These are phyloP conservation scores for Apostichopus californicus DNA, from an alignment of 35 echinoderm and acorn worm genomes.

Conservation along the genomic window DNA sequence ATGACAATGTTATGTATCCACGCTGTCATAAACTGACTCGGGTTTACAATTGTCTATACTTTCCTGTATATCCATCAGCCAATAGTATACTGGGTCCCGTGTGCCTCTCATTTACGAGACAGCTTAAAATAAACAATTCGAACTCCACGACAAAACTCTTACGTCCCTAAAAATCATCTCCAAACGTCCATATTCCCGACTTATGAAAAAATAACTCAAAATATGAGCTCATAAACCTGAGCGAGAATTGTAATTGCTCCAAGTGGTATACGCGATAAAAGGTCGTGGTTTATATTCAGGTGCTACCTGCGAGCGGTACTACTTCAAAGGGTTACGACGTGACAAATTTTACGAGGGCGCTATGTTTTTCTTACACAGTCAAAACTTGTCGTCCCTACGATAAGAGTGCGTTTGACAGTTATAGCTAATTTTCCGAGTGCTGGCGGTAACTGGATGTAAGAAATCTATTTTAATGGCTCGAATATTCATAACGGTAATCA, in stretches of 20 bases:
- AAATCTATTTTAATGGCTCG: slow-evolving; percentile 34
- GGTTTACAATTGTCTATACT: not conserved
- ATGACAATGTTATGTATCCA: slow-evolving; percentile 39
- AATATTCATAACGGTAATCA: slow-evolving; percentile 33
- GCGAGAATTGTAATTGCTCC: slow-evolving; percentile 14
- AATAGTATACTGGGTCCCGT: not conserved
- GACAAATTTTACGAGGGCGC: slow-evolving; percentile 17
- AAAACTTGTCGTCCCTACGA: not conserved
- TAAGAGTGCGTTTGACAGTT: slow-evolving; percentile 28
- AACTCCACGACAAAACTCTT: slow-evolving; percentile 14
- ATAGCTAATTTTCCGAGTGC: slow-evolving; percentile 35
- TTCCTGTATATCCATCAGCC: slow-evolving; percentile 5
- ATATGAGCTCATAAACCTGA: slow-evolving; percentile 26
- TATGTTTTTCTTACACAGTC: slow-evolving; percentile 31
- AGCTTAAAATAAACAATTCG: slow-evolving; percentile 30
- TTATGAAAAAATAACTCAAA: slow-evolving; percentile 46
- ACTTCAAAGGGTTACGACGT: slow-evolving; percentile 19
- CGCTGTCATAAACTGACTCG: slow-evolving; percentile 30
- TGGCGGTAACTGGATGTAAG: slow-evolving; percentile 17
- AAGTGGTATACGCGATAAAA: slow-evolving; percentile 29
- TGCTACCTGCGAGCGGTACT: slow-evolving; percentile 19
- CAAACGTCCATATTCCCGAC: slow-evolving; percentile 39
- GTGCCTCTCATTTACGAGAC: slow-evolving; percentile 32
- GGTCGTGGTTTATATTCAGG: slow-evolving; percentile 23
- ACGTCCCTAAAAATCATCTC: slow-evolving; percentile 43